These are phyloP conservation scores for Seira ritae DNA, from an alignment of 2,888 invertebrate genomes.

Conservation along the genomic window DNA sequence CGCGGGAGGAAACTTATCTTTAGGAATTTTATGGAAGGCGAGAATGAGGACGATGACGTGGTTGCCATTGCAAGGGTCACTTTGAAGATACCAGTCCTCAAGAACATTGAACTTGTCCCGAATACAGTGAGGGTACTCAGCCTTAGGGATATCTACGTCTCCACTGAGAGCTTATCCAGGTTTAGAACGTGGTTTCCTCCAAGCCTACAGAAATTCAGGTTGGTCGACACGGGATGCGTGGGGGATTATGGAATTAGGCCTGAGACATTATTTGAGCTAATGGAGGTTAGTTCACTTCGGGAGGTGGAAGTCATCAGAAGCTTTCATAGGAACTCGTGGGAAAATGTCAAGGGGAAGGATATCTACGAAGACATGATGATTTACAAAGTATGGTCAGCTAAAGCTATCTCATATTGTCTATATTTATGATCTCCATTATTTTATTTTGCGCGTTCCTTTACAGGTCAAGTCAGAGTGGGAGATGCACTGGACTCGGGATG, in stretches of 20 bases:
- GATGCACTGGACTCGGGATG: not conserved
- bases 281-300: not conserved
- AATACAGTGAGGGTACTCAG: constrained; percentile 33
- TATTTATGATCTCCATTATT: not conserved
- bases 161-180: constrained; percentile 1
- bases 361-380: constrained; percentile 37
- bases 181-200: constrained; percentile 14
- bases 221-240: constrained; percentile 37
- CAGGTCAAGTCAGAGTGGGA: not conserved
- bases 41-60: not conserved
- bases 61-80: not conserved
- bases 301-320: constrained; percentile 48
- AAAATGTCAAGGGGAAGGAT: constrained; percentile 11
- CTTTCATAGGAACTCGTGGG: constrained; percentile 29
- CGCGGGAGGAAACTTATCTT: constrained; percentile 29
- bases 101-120: constrained; percentile 16
- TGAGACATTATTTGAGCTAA: constrained; percentile 27
- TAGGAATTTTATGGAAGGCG: too few species aligned
- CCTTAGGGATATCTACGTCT: constrained; percentile 36
- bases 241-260: constrained; percentile 33
- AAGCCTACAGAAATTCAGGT: constrained; percentile 20
- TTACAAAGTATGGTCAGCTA: constrained; percentile 9
- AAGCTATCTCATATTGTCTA: not conserved
- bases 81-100: constrained; percentile 22
- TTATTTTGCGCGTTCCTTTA: not conserved